Evolutionary conservation across 2,888 invertebrate genomes (phyloP).

Genomic region (Masnerella sp.): DNA sequence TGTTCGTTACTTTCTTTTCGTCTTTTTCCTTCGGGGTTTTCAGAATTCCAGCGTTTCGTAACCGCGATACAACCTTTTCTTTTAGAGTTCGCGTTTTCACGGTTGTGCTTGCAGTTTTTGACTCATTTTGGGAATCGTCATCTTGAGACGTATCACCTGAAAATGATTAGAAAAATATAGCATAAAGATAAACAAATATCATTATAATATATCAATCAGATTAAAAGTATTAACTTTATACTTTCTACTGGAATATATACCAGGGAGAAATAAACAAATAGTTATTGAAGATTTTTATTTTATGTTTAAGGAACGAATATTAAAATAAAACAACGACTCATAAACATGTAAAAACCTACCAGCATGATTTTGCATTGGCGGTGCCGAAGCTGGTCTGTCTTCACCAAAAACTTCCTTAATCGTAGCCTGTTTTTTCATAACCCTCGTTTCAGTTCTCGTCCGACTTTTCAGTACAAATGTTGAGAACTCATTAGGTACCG

Average conservation of each 20-base stretch:
- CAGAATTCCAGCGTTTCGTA: constrained; percentile 74
- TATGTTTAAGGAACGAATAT: no score
- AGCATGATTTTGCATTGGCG: constrained; percentile 82
- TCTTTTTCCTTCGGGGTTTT: constrained; percentile 75
- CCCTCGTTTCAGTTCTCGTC: constrained; percentile 86
- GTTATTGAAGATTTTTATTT: no score
- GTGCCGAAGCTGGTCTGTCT: constrained; percentile 90
- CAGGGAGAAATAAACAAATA: no score
- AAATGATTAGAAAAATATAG: constrained; percentile 9
- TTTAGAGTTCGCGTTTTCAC: constrained; percentile 65
- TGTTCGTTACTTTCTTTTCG: constrained; percentile 67
- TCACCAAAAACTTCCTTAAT: constrained; percentile 90
- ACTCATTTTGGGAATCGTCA: constrained; percentile 73
- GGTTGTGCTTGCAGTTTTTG: constrained; percentile 59
- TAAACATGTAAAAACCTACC: no score
- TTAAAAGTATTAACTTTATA: no score
- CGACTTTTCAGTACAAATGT: constrained; percentile 86
- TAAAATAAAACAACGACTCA: no score
- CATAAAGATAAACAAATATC: neutral
- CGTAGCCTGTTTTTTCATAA: constrained; percentile 85
- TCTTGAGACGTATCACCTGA: constrained; percentile 72
- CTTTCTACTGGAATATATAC: no score
- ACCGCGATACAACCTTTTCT: constrained; percentile 71
- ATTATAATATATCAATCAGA: no score
- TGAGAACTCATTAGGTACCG: constrained; percentile 81